phyloP scores from a whole-genome alignment of 1,140 invertebrate species.

The Lasaia peninsularis region DNA sequence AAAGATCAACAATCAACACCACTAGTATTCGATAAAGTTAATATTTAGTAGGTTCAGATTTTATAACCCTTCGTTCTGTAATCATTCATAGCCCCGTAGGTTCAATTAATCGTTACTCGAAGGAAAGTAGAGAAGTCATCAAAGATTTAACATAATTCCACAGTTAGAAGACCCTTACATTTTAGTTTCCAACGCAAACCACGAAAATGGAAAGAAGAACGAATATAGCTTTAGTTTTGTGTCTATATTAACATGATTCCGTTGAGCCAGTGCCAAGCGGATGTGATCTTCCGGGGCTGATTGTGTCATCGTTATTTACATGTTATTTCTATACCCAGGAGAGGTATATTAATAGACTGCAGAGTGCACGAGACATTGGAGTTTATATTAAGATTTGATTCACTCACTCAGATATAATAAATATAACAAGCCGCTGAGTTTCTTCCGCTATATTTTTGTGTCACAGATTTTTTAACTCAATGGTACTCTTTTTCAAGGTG shows the following conservation, averaged over 20 bases:
- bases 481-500: too few relatives aligned
- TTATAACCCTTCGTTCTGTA: too few relatives aligned
- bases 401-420: not conserved
- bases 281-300: slow-evolving; percentile 59
- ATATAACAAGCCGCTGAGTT: not conserved
- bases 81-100: too few relatives aligned
- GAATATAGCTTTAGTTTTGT: slow-evolving; percentile 30
- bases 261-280: slow-evolving; percentile 59
- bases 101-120: too few relatives aligned
- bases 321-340: slow-evolving; percentile 15
- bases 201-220: slow-evolving; percentile 29
- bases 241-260: slow-evolving; percentile 40
- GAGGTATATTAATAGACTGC: not conserved
- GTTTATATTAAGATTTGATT: not conserved
- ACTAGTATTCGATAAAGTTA: too few relatives aligned
- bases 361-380: slow-evolving; percentile 1
- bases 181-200: too few relatives aligned
- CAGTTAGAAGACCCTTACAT: too few relatives aligned
- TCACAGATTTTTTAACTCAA: not conserved
- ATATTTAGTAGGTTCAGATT: too few relatives aligned
- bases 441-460: too few relatives aligned
- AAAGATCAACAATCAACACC: too few relatives aligned
- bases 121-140: not conserved
- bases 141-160: not conserved
- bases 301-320: slow-evolving; percentile 55